Conservation (phyloP, 2,888 invertebrate genomes). For the Drosophila paranaensis region DNA sequence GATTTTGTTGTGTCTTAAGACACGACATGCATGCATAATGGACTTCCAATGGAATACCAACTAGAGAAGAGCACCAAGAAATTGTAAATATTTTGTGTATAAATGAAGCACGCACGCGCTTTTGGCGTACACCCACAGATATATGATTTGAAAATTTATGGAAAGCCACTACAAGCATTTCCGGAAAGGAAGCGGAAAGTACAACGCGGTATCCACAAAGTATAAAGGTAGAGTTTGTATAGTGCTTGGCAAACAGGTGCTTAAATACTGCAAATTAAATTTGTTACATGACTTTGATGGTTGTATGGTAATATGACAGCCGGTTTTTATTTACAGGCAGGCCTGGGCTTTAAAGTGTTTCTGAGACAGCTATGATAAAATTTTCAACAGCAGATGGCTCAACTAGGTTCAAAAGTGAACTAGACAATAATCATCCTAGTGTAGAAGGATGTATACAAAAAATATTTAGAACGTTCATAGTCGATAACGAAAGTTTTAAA, state of each 20-base stretch:
- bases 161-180: constrained; percentile 45
- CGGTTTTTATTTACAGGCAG: constrained; percentile 4
- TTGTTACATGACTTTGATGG: constrained; percentile 13
- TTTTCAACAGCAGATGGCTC: not conserved
- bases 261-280: not conserved
- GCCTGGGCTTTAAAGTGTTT: not conserved
- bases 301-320: constrained; percentile 7
- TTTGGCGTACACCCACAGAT: constrained; percentile 27
- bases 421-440: not conserved
- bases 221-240: constrained; percentile 22
- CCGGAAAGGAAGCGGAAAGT: constrained; percentile 65
- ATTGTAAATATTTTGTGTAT: constrained; percentile 58
- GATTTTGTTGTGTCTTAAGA: constrained; percentile 29
- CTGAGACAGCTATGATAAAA: constrained; percentile 16
- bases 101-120: constrained; percentile 68
- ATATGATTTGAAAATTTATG: constrained; percentile 34
- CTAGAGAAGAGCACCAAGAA: constrained; percentile 44
- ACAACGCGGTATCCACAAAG: constrained; percentile 16
- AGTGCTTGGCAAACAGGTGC: constrained; percentile 26
- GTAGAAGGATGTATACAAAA: not conserved
- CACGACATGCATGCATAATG: constrained; percentile 70
- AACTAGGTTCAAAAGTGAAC: constrained; percentile 5
- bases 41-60: constrained; percentile 14
- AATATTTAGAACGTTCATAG: not conserved
- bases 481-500: not conserved